Percentiles rank a stretch among this genome's conserved stretches.
Conservation (phyloP, 2,888 invertebrate genomes). For the Eristalis tenax region DNA sequence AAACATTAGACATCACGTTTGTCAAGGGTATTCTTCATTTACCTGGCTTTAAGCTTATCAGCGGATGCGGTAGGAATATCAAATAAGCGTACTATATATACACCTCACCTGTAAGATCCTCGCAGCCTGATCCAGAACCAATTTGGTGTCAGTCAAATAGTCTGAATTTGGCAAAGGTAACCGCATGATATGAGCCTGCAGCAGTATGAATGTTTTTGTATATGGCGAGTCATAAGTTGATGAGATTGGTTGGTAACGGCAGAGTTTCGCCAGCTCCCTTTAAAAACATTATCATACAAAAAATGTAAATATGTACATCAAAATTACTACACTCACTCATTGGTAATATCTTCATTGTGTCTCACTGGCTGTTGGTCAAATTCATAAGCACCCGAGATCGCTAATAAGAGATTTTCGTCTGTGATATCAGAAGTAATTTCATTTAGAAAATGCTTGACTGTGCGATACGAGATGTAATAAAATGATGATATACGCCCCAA, state of each 20-base stretch:
- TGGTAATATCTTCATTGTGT: conserved; percentile 97
- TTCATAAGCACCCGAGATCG: conserved; percentile 93
- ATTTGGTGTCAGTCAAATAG: conserved; percentile 97
- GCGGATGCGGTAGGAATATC: background rate
- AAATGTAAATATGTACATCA: background rate
- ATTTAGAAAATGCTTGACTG: conserved; percentile 91
- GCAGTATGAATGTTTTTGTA: conserved; percentile 94
- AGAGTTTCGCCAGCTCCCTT: conserved; percentile 90
- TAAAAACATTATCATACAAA: conserved; percentile 63
- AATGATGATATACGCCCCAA: conserved; percentile 97
- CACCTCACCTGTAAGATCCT: conserved; percentile 91
- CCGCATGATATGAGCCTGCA: conserved; percentile 97
- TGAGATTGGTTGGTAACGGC: conserved; percentile 88
- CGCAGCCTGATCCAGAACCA: conserved; percentile 97
- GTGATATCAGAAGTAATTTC: conserved; percentile 85
- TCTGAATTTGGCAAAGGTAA: conserved; percentile 93
- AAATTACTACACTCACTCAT: conserved; percentile 85
- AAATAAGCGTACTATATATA: background rate
- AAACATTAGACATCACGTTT: no score
- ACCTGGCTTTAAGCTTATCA: no score
- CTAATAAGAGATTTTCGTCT: conserved; percentile 88
- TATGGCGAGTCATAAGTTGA: conserved; percentile 93
- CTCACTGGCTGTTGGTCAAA: conserved; percentile 96
- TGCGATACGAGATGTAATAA: conserved; percentile 97
- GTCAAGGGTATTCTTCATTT: no score